Base-by-base conservation (phyloP, 1,140 invertebrate genomes). In the Diploscapter pachys region DNA sequence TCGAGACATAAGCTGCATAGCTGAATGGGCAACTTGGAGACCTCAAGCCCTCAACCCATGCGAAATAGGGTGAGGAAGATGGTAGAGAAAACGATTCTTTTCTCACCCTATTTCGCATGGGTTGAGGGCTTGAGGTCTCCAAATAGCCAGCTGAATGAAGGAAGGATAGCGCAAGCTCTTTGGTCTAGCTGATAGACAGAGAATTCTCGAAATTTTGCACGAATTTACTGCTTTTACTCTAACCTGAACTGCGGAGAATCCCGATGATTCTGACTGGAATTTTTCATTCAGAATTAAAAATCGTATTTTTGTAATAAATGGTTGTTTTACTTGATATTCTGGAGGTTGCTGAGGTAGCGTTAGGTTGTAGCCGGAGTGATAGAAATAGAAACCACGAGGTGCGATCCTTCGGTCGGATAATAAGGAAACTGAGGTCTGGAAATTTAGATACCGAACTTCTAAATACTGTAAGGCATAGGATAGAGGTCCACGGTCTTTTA, bases 341-440 rank as follows among this genome's bases (percentile, higher is more conserved):
- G 79, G 79, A 53, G 79, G 76, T 6, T 52, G 65, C n/a, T 72
- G 76, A 6, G 72, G 65, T 48, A 73, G 78, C 4, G 62, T 52
- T 3, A 70, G 54, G 55, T 71, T 74, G 48, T 74, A 74, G 9
- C 56, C 73, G 48, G 66, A 68, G 9, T 61, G 9, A 61, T 76
- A 71, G 56, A 57, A 71, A 49, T 76, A 67, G 51, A 57, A 75
- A 31, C 31, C 68, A 63, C 71, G 13, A 48, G 78, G 56, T 67
- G 31, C 31, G 31, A 31, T 31, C 31, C 31, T 31, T 31, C 67
- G 66, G 56, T 73, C 31, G 4, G 81, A 73, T 49, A 59, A 63
- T 11, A 73, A 59, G 4, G 80, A 81, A 6, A 80, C 53, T 4
- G 79, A 81, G 3, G 80, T 81, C 79, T 81, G 57, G 51, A 80